Evolutionary conservation across 30 jellyfish, hydroid and myxozoan genomes (phyloP), one percentile per base, ranked within the genome.

Genomic region (Aurelia sp.): DNA sequence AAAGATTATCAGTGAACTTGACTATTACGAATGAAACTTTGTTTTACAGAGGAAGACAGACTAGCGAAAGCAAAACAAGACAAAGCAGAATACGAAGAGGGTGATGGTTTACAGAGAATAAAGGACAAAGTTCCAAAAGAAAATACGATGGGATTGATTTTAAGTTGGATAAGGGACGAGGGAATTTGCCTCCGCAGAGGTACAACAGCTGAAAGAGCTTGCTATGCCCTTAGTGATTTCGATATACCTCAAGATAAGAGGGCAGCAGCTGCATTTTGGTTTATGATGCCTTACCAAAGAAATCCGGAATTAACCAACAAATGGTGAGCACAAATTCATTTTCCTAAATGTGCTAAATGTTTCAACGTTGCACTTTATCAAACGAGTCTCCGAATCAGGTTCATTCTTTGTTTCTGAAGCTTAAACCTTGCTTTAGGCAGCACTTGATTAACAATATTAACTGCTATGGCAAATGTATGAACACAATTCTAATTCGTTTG

Each of bases 161-260:
- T 80, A 4, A 44, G 30, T 12, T 80, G 81, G 82, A 63, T 80
- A 13, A 71, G 82, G 15, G 82, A 80, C 53, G 81, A 51, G 30
- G 20, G 22, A 63, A 80, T 80, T 10, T 80, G 90, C 63, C 80
- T 80, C 5, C 67, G 82, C 15, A 63, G 90, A 11, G 82, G 82
- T 63, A 80, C 82, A 40, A 20, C 20, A 58, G 90, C 90, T 35
- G 65, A 63, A 30, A 80, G 65, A 24, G 90, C 81, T 13, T 67
- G 82, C 60, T 80, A 80, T 53, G 90, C 90, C 13, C 40, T 80
- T 41, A 11, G 20, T 17, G 90, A 80, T 48, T 63, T 63, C 52
- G 90, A 70, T 8, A 22, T 72, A 8, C 67, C 53, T n/a, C 63
- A 24, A 59, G 35, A 16, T 33, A 50, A 27, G 52, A 5, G 20